A percentile compares a stretch with the other conserved stretches of the same genome.
Evolutionary conservation across 2,888 invertebrate genomes (phyloP).

Genomic region (Coleophora deauratella): DNA sequence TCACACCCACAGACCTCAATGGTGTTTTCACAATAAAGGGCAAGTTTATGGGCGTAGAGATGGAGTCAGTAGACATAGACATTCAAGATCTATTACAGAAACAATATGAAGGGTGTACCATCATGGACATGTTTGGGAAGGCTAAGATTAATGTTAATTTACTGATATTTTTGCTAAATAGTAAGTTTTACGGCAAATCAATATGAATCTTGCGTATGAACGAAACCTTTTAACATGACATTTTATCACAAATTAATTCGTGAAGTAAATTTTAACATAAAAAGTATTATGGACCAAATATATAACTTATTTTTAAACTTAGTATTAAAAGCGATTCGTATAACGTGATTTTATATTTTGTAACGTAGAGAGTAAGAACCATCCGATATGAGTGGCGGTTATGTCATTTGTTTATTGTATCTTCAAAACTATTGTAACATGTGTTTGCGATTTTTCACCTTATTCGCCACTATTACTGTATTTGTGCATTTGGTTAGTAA

Average conservation of each 20-base stretch:
- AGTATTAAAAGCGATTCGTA: too few relatives aligned
- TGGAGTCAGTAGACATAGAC: conserved; percentile 82
- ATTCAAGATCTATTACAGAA: conserved; percentile 83
- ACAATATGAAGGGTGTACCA: conserved; percentile 83
- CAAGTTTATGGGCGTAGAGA: conserved; percentile 84
- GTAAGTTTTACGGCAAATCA: conserved; percentile 81
- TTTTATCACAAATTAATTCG: not conserved
- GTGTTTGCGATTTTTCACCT: too few relatives aligned
- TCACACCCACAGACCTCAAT: conserved; percentile 77
- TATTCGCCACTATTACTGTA: too few relatives aligned
- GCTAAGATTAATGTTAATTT: conserved; percentile 86
- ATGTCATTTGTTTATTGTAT: too few relatives aligned
- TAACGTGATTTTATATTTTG: too few relatives aligned
- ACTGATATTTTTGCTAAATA: conserved; percentile 81
- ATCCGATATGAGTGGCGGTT: too few relatives aligned
- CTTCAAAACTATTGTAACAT: too few relatives aligned
- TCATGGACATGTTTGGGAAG: conserved; percentile 86
- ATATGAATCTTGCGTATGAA: not conserved
- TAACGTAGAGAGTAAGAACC: too few relatives aligned
- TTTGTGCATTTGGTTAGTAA: too few relatives aligned
- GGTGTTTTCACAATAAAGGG: conserved; percentile 81
- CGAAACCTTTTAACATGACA: not conserved
- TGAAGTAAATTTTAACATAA: too few relatives aligned
- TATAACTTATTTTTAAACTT: not conserved
- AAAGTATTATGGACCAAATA: conserved; percentile 16